These are phyloP conservation scores for Rhea pennata DNA, from an alignment of 2,113 vertebrate genomes.

Conservation along the genomic window DNA sequence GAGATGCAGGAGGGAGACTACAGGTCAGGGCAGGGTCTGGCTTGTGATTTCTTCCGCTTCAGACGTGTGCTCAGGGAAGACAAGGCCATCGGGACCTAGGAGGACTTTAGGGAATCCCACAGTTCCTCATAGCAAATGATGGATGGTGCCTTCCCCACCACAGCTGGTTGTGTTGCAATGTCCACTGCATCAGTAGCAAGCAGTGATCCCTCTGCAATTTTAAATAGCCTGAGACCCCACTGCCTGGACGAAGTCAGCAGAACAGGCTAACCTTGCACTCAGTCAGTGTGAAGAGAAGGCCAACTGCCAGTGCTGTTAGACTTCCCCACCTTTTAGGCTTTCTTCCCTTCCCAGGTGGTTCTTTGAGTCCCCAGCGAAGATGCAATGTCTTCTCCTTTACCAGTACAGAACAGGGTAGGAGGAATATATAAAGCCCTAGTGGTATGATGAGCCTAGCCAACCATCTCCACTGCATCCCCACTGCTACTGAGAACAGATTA, in stretches of 20 bases:
- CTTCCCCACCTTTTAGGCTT: not conserved
- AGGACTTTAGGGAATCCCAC: not conserved
- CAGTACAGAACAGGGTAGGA: too few species aligned
- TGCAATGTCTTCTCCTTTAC: too few species aligned
- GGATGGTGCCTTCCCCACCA: not conserved
- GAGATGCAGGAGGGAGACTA: accelerated
- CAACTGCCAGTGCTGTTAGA: not conserved
- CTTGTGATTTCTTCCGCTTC: not conserved
- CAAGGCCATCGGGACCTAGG: accelerated
- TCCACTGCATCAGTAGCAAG: accelerated
- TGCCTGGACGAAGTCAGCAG: not conserved
- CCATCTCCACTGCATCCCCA: not conserved
- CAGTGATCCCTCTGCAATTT: not conserved
- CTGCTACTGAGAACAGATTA: not conserved
- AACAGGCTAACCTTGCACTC: not conserved
- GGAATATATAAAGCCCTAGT: too few species aligned
- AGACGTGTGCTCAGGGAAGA: accelerated
- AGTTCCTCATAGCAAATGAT: not conserved
- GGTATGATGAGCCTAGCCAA: too few species aligned
- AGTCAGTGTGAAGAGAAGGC: not conserved
- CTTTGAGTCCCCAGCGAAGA: too few species aligned
- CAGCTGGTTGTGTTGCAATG: not conserved
- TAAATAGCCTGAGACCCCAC: not conserved
- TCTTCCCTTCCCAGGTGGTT: not conserved
- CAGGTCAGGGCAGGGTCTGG: not conserved